Evolutionary conservation across 2,797 vertebrate species (phyloP), one percentile per base, ranked within the genome.

Genomic region (Orestias chungarensis): DNA sequence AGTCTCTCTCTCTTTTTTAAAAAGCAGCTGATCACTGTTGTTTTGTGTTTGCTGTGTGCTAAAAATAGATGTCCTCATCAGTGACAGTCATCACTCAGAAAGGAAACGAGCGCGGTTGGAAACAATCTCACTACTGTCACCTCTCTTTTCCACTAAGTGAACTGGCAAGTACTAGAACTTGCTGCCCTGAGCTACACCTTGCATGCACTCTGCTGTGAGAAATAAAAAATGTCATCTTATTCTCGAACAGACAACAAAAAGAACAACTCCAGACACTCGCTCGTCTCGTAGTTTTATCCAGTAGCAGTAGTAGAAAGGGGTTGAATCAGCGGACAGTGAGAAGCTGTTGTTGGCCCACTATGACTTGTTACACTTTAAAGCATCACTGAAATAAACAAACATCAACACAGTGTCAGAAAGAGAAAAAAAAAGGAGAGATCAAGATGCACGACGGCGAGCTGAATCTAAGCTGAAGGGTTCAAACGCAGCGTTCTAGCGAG

Each of bases 241-340:
- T n/a, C n/a, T n/a, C n/a, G n/a, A n/a, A n/a, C n/a, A n/a, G n/a
- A 23, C 44, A 43, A 25, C 14, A 38, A 76, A 31, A 11, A 46
- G 82, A 59, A 59, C 33, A 59, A 57, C 29, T 71, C 11, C 64
- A 73, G 27, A 38, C 61, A 14, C 1, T 35, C 62, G 71, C 33
- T 85, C 71, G 82, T 83, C 82, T 85, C 84, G 74, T 78, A 90
- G 50, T 85, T 95, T 95, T 94, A 94, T 94, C 94, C 71, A 86
- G 88, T 91, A 83, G 88, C 91, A 83, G 82, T 89, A 91, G 89
- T 93, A 94, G 89, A 93, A 93, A 94, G 91, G 89, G 89, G 87
- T 81, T 84, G 76, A 91, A 90, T 88, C 82, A 87, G 91, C 83
- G 88, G 87, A 93, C 76, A 75, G 84, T 90, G 82, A 90, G 82